phyloP scores from a whole-genome alignment of 2,888 invertebrate species.

The Cynaeus angustus region DNA sequence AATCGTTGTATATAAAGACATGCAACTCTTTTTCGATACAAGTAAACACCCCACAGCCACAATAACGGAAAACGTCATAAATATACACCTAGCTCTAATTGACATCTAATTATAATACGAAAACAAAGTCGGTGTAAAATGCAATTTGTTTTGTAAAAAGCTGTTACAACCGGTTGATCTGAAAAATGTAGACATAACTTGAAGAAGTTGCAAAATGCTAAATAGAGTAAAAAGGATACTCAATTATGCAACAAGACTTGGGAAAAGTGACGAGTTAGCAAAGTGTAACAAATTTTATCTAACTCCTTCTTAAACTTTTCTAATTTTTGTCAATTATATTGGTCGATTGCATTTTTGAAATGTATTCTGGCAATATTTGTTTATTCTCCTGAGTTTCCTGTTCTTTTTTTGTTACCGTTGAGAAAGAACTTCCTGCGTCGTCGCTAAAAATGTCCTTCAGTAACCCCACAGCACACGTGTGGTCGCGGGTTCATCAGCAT shows the following conservation, averaged over 20 bases:
- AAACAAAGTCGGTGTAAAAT: conserved; percentile 27
- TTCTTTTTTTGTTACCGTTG: neutral
- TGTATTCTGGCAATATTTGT: too few species aligned
- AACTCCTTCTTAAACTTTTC: too few species aligned
- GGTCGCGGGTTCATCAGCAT: conserved; percentile 50
- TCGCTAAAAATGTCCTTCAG: conserved; percentile 10
- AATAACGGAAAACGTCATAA: conserved; percentile 34
- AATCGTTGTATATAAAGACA: conserved; percentile 33
- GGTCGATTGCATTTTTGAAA: too few species aligned
- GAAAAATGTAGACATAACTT: too few species aligned
- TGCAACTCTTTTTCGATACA: conserved; percentile 23
- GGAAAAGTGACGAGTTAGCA: too few species aligned
- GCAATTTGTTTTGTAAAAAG: conserved; percentile 24
- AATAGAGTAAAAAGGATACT: too few species aligned
- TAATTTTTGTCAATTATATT: too few species aligned
- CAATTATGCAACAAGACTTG: too few species aligned
- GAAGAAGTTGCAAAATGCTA: too few species aligned
- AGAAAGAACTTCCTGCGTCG: neutral
- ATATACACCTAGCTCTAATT: conserved; percentile 39
- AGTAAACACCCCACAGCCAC: conserved; percentile 42
- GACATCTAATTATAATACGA: conserved; percentile 35
- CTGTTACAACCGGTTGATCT: conserved; percentile 1
- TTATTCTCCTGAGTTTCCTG: neutral
- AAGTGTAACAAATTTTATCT: too few species aligned
- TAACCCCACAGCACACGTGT: conserved; percentile 41